A percentile compares a stretch with the other conserved stretches of the same genome.
Conservation (phyloP, 2,888 invertebrate genomes). For the Erebia epiphron region DNA sequence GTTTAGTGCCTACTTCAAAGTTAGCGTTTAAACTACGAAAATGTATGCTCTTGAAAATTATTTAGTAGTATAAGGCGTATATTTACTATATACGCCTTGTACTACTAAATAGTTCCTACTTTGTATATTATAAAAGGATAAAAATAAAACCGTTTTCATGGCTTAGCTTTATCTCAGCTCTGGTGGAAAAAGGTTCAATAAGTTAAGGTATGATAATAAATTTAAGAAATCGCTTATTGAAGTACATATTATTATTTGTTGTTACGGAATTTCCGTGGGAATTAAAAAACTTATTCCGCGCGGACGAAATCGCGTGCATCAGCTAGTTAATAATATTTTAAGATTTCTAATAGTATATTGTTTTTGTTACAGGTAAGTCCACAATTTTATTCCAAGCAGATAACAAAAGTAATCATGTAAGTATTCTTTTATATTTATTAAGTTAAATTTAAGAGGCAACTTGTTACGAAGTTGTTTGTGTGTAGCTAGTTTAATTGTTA, state of each 20-base stretch:
- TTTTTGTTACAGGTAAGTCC: conserved; percentile 41
- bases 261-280: no score
- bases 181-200: no score
- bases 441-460: neutral
- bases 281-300: no score
- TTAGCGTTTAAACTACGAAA: neutral
- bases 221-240: no score
- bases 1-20: conserved; percentile 1
- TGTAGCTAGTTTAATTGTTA: neutral
- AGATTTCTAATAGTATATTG: conserved; percentile 12
- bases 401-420: neutral
- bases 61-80: neutral
- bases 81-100: no score
- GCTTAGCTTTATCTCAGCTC: no score
- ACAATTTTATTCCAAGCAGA: conserved; percentile 4
- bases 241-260: no score
- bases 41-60: neutral
- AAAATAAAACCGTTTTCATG: no score
- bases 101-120: no score
- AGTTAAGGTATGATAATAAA: no score
- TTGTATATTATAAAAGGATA: no score
- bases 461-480: neutral
- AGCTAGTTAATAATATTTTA: neutral
- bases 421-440: neutral
- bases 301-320: no score